Base-by-base conservation (phyloP, 2,797 vertebrate genomes). In the Rhadinocentrus ornatus region DNA sequence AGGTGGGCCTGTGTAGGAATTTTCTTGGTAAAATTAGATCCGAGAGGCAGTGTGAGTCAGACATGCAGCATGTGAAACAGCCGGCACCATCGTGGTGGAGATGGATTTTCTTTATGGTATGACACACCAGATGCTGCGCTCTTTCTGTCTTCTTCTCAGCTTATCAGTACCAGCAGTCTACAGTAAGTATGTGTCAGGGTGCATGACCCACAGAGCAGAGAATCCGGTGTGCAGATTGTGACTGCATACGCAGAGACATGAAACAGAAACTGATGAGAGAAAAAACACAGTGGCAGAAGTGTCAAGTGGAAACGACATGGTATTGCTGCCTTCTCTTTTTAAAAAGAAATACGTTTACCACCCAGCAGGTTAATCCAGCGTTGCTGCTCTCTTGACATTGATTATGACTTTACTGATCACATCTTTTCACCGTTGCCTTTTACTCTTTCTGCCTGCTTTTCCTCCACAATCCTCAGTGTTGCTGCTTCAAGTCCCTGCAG, bases 401-500 rank as follows among this genome's bases (percentile, higher is more conserved):
- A 55, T 35, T 57, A 6, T 18, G 41, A 18, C 57, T 64, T 66
- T 37, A 29, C 7, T 62, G 12, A 64, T 53, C 32, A 26, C 52
- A 29, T 66, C 48, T 6, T 58, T 6, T 5, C 3, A 1, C 37
- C 48, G 5, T 74, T 66, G 20, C 1, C 10, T 32, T 73, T 29
- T 31, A 16, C 37, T 24, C 53, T 16, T 56, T 20, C 26, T 18
- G n/a, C 39, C 54, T 63, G 26, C 31, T 59, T 62, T 66, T 82
- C 26, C 29, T 39, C 37, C 4, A 15, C 37, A 39, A 24, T 52
- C 44, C 57, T 35, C 18, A 31, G 2, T 15, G 18, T 62, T 46
- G 1, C 58, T 13, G 50, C 69, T 20, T 12, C 61, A 58, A 34
- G 39, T 82, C 73, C 63, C 70, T 9, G n/a, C 50, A 53, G 79